Conservation (phyloP, 1,140 invertebrate genomes). For the Anthonomus grandis region DNA sequence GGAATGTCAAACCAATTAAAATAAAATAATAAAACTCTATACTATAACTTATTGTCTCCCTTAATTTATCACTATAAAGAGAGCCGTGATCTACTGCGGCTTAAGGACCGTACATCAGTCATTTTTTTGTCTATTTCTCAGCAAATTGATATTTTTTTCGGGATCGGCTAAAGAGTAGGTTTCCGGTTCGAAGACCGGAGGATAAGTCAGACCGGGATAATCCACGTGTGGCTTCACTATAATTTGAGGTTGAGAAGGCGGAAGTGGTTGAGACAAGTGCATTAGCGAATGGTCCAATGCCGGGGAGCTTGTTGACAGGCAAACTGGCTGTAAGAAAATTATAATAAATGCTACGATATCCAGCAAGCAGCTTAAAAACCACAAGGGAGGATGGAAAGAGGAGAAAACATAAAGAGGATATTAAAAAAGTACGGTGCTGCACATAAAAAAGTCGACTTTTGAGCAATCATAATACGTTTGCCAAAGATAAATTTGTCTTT, state of each 20-base stretch:
- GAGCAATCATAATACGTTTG: too few relatives aligned
- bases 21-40: too few relatives aligned
- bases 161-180: slow-evolving; percentile 69
- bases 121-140: slow-evolving; percentile 43
- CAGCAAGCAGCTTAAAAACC: neutral
- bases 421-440: too few relatives aligned
- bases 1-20: too few relatives aligned
- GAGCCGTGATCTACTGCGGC: too few relatives aligned
- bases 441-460: too few relatives aligned
- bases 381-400: too few relatives aligned
- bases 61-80: too few relatives aligned
- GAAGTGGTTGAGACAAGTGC: slow-evolving; percentile 34
- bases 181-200: slow-evolving; percentile 77
- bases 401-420: too few relatives aligned
- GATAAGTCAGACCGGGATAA: slow-evolving; percentile 76
- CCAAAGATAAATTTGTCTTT: too few relatives aligned
- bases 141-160: slow-evolving; percentile 49
- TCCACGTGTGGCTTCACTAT: slow-evolving; percentile 51
- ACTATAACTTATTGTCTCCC: too few relatives aligned
- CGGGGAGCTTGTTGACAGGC: slow-evolving; percentile 23
- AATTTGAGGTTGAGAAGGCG: slow-evolving; percentile 27
- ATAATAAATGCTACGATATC: neutral
- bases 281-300: slow-evolving; percentile 35
- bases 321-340: slow-evolving; percentile 26
- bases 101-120: too few relatives aligned